phyloP scores from a whole-genome alignment of 64 coral and sea anemone genomes.

The Platygyra sinensis region DNA sequence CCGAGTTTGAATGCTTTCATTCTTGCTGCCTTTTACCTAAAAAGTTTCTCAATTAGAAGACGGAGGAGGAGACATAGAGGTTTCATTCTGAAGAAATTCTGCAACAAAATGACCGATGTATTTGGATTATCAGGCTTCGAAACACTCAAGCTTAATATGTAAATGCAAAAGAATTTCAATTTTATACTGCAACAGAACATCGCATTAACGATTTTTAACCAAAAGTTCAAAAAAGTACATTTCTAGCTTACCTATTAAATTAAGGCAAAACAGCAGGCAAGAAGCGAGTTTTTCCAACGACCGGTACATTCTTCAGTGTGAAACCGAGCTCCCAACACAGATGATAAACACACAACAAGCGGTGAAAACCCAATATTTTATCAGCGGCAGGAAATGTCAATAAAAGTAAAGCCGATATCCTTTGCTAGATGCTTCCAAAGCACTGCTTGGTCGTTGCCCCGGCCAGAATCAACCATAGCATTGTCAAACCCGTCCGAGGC shows the following conservation, averaged over 20 bases:
- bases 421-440: background rate
- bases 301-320: conserved; percentile 12
- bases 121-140: background rate
- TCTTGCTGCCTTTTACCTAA: background rate
- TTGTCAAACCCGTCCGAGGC: background rate
- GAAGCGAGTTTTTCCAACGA: conserved; percentile 8
- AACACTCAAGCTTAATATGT: conserved; percentile 8
- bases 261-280: conserved; percentile 37
- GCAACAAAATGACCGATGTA: background rate
- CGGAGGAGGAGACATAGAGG: background rate
- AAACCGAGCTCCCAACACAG: conserved; percentile 24
- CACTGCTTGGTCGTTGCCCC: background rate
- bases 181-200: background rate
- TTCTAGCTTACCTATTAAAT: conserved; percentile 30
- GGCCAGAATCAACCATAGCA: background rate
- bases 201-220: background rate
- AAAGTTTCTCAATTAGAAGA: background rate
- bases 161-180: background rate
- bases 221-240: background rate
- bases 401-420: background rate
- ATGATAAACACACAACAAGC: conserved; percentile 49
- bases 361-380: conserved; percentile 26
- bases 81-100: background rate
- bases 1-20: background rate
- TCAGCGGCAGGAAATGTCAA: conserved; percentile 30